A percentile compares a stretch with the other conserved stretches of the same genome.
These are phyloP conservation scores for Sebastolobus alascanus DNA, from an alignment of 2,797 vertebrate species.

Conservation along the genomic window DNA sequence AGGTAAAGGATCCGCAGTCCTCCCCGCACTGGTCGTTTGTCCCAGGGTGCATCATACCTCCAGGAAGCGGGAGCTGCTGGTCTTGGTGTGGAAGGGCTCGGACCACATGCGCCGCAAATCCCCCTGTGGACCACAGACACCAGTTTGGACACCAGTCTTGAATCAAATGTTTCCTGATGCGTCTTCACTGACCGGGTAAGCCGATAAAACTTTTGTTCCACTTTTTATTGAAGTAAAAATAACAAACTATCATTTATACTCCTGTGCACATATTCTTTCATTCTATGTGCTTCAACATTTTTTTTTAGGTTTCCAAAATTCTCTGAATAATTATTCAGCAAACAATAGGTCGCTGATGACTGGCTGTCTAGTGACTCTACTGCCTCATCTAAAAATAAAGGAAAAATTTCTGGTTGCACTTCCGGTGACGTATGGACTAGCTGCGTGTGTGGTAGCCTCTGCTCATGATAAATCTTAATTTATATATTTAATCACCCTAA, in stretches of 20 bases:
- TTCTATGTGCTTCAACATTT: not conserved
- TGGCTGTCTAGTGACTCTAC: not conserved
- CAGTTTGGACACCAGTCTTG: not conserved
- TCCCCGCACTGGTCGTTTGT: constrained; percentile 70
- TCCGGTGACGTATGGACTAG: too few relatives aligned
- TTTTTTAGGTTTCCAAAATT: not conserved
- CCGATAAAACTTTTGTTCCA: not conserved
- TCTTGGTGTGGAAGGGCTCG: constrained; percentile 97
- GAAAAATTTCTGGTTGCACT: too few relatives aligned
- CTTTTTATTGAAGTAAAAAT: not conserved
- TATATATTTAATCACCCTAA: too few relatives aligned
- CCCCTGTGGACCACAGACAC: constrained; percentile 83
- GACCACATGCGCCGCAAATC: constrained; percentile 99
- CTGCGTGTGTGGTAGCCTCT: too few relatives aligned
- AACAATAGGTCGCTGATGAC: not conserved
- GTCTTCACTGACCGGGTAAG: not conserved
- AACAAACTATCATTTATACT: not conserved
- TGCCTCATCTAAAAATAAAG: not conserved
- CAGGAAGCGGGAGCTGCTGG: constrained; percentile 96
- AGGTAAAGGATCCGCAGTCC: constrained; percentile 76
- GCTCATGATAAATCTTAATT: too few relatives aligned
- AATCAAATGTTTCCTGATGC: not conserved
- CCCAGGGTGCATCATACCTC: constrained; percentile 95
- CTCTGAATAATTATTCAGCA: not conserved
- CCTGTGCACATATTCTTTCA: not conserved